Percentiles rank a stretch among this genome's conserved stretches.
phyloP scores from a whole-genome alignment of 2,113 vertebrate species.

The Bucco capensis region DNA sequence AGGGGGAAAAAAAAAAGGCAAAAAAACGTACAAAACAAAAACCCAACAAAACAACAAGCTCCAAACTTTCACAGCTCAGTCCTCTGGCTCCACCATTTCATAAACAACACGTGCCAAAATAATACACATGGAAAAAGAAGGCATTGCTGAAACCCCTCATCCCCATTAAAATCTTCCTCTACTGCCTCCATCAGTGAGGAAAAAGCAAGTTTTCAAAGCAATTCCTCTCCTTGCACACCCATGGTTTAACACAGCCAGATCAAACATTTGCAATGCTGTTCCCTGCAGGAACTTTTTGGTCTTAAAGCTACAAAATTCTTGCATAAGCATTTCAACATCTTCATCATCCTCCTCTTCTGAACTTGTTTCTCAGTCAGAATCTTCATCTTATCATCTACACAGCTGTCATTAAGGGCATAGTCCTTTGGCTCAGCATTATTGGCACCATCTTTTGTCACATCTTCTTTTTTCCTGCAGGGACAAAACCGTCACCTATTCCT shows the following conservation, averaged over 20 bases:
- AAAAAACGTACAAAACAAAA: too few species aligned
- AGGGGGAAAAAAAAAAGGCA: too few species aligned
- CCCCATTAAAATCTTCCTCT: background rate
- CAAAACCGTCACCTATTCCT: background rate
- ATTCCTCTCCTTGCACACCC: background rate
- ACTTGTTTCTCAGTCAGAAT: slow-evolving; percentile 78
- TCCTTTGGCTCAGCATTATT: slow-evolving; percentile 40
- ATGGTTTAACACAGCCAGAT: background rate
- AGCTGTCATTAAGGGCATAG: slow-evolving; percentile 59
- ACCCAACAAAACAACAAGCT: too few species aligned
- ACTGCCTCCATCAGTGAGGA: background rate
- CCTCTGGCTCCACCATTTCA: background rate
- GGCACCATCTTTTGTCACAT: background rate
- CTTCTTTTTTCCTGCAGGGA: slow-evolving; percentile 46
- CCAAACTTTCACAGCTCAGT: background rate
- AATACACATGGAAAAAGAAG: background rate
- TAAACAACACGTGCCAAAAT: background rate
- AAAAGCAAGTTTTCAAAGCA: background rate
- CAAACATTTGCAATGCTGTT: rapidly evolving
- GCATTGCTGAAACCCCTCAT: background rate
- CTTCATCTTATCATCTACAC: slow-evolving; percentile 76
- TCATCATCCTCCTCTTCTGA: slow-evolving; percentile 68
- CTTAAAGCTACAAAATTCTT: slow-evolving; percentile 68
- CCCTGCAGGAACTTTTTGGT: slow-evolving; percentile 55
- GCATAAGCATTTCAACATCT: slow-evolving; percentile 64